A percentile compares a stretch with the other conserved stretches of the same genome.
Evolutionary conservation across 2,797 vertebrate species (phyloP).

Genomic region (Erithacus rubecula): DNA sequence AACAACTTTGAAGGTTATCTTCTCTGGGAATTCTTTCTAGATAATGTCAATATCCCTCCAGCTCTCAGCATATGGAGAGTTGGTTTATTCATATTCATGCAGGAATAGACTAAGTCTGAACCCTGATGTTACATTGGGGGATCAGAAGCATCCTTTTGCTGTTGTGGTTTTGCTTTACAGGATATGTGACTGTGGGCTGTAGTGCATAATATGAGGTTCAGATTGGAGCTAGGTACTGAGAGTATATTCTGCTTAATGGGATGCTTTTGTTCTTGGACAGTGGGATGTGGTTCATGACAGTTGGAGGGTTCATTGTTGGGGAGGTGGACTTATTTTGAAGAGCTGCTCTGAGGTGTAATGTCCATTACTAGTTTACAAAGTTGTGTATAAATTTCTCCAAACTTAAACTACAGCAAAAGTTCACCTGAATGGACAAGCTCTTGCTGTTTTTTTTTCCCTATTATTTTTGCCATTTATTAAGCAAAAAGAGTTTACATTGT

Average conservation of each 20-base stretch:
- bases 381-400: neutral
- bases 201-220: neutral
- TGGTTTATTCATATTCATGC: neutral
- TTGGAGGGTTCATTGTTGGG: neutral
- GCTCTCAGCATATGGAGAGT: neutral
- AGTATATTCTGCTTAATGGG: neutral
- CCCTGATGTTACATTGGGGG: neutral
- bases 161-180: neutral
- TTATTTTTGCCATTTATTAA: neutral
- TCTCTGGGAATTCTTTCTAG: constrained; percentile 56
- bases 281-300: neutral
- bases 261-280: neutral
- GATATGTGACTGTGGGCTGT: neutral
- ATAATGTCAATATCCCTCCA: constrained; percentile 59
- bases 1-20: constrained; percentile 54
- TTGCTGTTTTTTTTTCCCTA: neutral
- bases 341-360: neutral
- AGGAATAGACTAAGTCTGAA: neutral
- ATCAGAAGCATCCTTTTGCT: neutral
- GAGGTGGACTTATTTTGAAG: neutral
- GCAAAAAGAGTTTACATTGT: neutral
- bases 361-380: neutral
- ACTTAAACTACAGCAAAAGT: neutral
- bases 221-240: neutral
- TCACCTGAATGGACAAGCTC: neutral